Conservation (phyloP, 37 sponge, comb jelly and placozoan genomes). For the Sycon ciliatum region DNA sequence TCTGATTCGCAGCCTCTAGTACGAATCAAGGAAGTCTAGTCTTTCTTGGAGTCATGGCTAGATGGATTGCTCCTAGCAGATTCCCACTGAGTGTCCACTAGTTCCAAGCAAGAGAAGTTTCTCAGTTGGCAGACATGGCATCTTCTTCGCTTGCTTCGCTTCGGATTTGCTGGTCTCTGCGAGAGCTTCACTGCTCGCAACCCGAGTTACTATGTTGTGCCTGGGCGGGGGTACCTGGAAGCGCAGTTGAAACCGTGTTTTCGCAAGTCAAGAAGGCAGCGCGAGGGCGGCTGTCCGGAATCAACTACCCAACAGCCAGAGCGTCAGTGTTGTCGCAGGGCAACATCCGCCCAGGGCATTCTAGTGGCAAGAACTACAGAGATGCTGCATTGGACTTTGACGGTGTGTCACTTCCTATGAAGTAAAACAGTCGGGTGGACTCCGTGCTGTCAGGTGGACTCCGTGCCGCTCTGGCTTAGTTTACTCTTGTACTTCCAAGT, state of each 20-base stretch:
- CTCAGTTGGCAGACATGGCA: slow-evolving; percentile 34
- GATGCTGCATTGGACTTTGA: no score
- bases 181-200: background rate
- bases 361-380: slow-evolving; percentile 30
- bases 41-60: no score
- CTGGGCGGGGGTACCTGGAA: slow-evolving; percentile 16
- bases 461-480: no score
- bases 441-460: no score
- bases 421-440: no score
- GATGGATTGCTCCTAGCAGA: no score
- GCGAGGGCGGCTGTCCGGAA: background rate
- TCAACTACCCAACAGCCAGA: slow-evolving; percentile 29
- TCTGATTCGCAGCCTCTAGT: no score
- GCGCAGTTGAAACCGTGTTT: slow-evolving; percentile 34
- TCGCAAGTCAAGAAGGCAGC: slow-evolving; percentile 10
- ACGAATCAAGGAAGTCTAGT: no score
- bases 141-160: background rate
- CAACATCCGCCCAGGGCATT: slow-evolving; percentile 17
- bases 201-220: slow-evolving; percentile 1
- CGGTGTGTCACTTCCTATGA: no score
- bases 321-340: slow-evolving; percentile 6
- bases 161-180: slow-evolving; percentile 21
- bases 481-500: no score
- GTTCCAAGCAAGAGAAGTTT: no score
- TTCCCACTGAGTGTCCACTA: no score